Evolutionary conservation across 2,797 vertebrate genomes (phyloP).

Genomic region (Chrysocyon brachyurus): DNA sequence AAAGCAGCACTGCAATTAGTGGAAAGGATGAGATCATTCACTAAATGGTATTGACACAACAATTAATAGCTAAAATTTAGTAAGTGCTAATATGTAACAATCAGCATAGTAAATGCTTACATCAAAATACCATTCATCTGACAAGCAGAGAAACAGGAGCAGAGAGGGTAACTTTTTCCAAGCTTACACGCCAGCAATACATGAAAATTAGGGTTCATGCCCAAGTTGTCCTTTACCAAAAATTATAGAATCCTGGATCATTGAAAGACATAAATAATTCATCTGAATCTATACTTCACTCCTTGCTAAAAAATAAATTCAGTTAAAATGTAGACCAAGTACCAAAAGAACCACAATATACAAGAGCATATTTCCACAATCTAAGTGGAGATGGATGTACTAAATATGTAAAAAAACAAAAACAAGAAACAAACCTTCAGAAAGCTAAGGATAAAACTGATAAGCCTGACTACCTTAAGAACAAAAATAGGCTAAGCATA

Average conservation of each 20-base stretch:
- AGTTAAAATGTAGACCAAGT: not conserved
- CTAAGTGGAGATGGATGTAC: not conserved
- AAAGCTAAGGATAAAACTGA: not conserved
- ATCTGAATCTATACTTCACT: not conserved
- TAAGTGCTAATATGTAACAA: not conserved
- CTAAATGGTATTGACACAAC: not conserved
- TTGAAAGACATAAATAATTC: not conserved
- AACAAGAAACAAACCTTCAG: not conserved
- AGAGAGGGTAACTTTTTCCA: not conserved
- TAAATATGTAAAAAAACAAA: not conserved
- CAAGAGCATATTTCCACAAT: not conserved
- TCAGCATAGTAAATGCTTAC: not conserved
- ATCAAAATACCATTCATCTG: not conserved
- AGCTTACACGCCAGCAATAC: not conserved
- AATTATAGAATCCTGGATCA: not conserved
- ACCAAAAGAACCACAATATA: not conserved
- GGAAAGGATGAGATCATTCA: not conserved
- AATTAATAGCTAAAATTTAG: not conserved
- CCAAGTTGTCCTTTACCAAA: not conserved
- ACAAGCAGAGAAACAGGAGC: not conserved
- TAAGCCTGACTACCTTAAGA: not conserved
- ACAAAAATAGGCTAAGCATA: not conserved
- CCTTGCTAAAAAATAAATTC: conserved; percentile 2
- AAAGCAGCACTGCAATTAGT: not conserved
- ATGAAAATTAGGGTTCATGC: not conserved